Evolutionary conservation across 2,113 vertebrate species (phyloP), one percentile per base, ranked within the genome.

Genomic region (Heterotilapia buettikoferi): DNA sequence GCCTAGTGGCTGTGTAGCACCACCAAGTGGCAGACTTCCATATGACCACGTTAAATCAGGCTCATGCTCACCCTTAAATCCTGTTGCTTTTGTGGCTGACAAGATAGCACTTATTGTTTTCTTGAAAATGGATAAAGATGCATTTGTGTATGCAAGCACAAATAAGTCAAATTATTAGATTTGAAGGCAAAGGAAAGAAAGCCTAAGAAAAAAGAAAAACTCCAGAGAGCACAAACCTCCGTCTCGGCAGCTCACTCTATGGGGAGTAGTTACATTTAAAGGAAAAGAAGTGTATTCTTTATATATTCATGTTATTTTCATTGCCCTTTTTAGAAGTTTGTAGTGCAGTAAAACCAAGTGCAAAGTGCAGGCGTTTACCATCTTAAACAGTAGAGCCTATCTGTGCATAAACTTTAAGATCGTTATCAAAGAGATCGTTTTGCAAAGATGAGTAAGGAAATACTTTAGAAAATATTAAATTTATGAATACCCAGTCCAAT

Each of bases 1-100:
- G 79, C 7, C n/a, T 54, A 19, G 52, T 8, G 87, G 89, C 40
- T 68, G 19, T 90, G 66, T n/a, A 93, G 93, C 89, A 53, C 94
- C 93, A 87, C 83, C 90, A 36, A 86, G 93, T 94, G 96, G 93
- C 24, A 6, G 80, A 29, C 9, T 4, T 50, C 13, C 14, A 7
- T 11, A 68, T 83, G 43, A 18, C 61, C 63, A 16, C 16, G 16
- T 16, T 76, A 47, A 85, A 56, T 84, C 2, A 3, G 43, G 43
- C 71, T 16, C 21, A 45, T 0, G 9, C 9, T 19, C 79, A 63
- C 9, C 5, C 54, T 84, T 26, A 86, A 86, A 92, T 87, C 89
- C 85, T 54, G 80, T 89, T 53, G 80, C 31, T 12, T 24, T 43
- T 73, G 36, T 76, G 52, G 43, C 33, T 43, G 82, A 85, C 50